Evolutionary conservation across 2,888 invertebrate species (phyloP).

Genomic region (Ganaspis brasiliensis): DNA sequence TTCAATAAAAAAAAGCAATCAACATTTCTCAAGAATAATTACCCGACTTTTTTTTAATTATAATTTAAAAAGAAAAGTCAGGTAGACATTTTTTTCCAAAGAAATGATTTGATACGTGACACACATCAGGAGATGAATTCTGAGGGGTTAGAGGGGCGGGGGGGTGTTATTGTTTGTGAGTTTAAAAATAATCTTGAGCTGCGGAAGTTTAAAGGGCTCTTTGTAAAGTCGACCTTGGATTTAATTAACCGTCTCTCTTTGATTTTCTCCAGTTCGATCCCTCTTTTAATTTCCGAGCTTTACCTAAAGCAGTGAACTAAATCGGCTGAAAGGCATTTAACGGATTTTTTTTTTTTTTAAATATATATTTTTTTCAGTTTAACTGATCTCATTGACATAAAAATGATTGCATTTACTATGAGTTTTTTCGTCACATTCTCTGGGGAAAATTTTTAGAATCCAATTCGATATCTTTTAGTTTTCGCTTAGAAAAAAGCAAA

Average conservation of each 20-base stretch:
- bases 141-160: too few species aligned
- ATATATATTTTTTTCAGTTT: too few species aligned
- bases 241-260: slow-evolving; percentile 2
- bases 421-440: too few species aligned
- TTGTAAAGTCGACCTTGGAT: slow-evolving; percentile 15
- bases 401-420: too few species aligned
- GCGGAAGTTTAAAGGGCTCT: slow-evolving; percentile 6
- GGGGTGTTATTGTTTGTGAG: neutral
- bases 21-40: neutral
- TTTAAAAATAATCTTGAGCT: slow-evolving; percentile 8
- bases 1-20: too few species aligned
- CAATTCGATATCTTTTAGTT: too few species aligned
- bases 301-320: neutral
- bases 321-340: neutral
- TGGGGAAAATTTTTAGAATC: too few species aligned
- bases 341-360: neutral
- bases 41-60: neutral
- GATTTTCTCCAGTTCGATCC: slow-evolving; percentile 7
- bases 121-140: too few species aligned
- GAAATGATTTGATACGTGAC: neutral
- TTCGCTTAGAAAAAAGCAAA: too few species aligned
- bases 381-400: too few species aligned
- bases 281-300: neutral
- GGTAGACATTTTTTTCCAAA: neutral
- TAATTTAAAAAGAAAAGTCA: neutral